These are phyloP conservation scores for Phylloscopus trochiloides DNA, from an alignment of 2,113 vertebrate genomes.

Conservation along the genomic window DNA sequence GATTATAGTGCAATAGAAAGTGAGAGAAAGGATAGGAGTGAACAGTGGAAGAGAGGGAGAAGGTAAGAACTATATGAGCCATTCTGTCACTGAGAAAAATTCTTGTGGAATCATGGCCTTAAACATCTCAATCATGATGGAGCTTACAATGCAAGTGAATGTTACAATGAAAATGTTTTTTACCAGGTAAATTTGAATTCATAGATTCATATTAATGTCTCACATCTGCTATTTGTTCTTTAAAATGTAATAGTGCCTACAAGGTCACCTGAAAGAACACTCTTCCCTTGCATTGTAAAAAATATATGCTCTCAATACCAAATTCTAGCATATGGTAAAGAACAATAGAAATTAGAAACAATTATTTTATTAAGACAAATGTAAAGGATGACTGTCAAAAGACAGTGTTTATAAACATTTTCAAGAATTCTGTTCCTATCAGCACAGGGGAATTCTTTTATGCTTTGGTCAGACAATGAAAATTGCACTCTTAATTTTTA, in stretches of 20 bases:
- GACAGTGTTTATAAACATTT: neutral
- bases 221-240: neutral
- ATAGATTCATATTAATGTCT: neutral
- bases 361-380: neutral
- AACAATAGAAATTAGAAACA: neutral
- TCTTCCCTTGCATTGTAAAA: neutral
- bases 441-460: neutral
- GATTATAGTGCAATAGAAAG: neutral
- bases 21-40: neutral
- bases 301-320: neutral
- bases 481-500: neutral
- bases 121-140: neutral
- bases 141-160: neutral
- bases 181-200: neutral
- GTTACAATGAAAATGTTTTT: neutral
- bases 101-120: neutral
- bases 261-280: neutral
- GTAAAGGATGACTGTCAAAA: neutral
- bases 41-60: neutral
- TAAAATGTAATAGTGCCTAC: neutral
- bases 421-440: neutral
- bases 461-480: neutral
- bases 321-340: neutral
- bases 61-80: neutral
- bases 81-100: neutral